Percentiles rank a stretch among this genome's conserved stretches.
These are phyloP conservation scores for Petrosia ficiformis DNA, from an alignment of 37 sponge, comb jelly and placozoan genomes.

Conservation along the genomic window DNA sequence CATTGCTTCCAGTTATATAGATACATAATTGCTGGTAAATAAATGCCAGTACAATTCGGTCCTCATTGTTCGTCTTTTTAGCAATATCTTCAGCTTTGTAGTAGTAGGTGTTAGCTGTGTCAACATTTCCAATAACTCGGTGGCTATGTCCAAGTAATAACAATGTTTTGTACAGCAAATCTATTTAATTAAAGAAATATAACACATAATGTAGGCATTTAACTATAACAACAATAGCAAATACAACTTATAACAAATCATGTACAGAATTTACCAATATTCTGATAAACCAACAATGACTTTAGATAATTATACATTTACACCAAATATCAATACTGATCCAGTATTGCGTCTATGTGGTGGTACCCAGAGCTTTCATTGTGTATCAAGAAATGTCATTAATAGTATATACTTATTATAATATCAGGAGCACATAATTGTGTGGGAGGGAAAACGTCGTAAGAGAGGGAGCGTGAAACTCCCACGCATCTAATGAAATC, in stretches of 20 bases:
- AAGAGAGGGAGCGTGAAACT: no score
- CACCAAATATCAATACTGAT: no score
- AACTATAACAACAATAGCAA: not conserved
- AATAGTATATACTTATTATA: no score
- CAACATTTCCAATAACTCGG: constrained; percentile 13
- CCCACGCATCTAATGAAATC: no score
- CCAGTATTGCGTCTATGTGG: no score
- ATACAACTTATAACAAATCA: constrained; percentile 3
- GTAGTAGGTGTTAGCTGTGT: constrained; percentile 4
- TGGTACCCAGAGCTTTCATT: no score
- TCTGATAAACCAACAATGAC: not conserved
- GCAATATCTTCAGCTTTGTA: constrained; percentile 6
- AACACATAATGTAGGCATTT: not conserved
- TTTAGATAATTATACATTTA: no score
- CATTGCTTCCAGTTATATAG: constrained; percentile 24
- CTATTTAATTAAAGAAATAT: not conserved
- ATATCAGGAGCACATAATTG: no score
- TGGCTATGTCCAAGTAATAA: constrained; percentile 21
- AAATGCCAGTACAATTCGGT: constrained; percentile 12
- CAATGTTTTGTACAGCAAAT: constrained; percentile 2
- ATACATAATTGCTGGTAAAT: constrained; percentile 42
- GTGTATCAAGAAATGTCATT: no score
- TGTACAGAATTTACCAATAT: constrained; percentile 23
- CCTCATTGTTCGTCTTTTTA: not conserved
- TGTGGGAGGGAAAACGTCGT: no score